Conservation (phyloP, 2,113 vertebrate species). For the Machaerirhynchus nigripectus region DNA sequence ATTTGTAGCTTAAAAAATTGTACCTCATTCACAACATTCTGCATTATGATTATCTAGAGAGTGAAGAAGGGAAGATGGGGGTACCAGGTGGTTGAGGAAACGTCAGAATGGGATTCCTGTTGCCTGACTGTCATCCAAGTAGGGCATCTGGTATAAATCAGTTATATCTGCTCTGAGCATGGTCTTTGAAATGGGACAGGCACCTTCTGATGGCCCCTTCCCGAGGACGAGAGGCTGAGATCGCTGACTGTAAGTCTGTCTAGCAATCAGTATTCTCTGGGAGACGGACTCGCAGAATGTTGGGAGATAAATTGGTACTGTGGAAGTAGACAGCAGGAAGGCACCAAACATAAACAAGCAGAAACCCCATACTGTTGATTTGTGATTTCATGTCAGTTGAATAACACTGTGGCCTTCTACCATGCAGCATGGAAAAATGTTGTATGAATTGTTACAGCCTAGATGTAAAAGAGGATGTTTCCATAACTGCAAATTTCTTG, state of each 20-base stretch:
- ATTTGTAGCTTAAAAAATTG: neutral
- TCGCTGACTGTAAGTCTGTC: neutral
- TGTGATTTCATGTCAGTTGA: neutral
- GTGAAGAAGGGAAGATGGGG: neutral
- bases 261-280: neutral
- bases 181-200: neutral
- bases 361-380: neutral
- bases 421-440: neutral
- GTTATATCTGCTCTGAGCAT: neutral
- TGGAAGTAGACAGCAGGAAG: neutral
- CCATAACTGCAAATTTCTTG: neutral
- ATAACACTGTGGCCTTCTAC: neutral
- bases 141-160: neutral
- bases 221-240: neutral
- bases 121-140: neutral
- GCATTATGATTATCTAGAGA: neutral
- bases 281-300: neutral
- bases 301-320: neutral
- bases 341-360: neutral
- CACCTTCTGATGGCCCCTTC: neutral
- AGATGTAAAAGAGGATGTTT: neutral
- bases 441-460: neutral
- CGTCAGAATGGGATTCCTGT: neutral
- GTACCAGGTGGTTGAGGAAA: fast-evolving
- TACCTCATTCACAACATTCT: neutral